Evolutionary conservation across 2,888 invertebrate genomes (phyloP).

Genomic region (Hemistola chrysoprasaria): DNA sequence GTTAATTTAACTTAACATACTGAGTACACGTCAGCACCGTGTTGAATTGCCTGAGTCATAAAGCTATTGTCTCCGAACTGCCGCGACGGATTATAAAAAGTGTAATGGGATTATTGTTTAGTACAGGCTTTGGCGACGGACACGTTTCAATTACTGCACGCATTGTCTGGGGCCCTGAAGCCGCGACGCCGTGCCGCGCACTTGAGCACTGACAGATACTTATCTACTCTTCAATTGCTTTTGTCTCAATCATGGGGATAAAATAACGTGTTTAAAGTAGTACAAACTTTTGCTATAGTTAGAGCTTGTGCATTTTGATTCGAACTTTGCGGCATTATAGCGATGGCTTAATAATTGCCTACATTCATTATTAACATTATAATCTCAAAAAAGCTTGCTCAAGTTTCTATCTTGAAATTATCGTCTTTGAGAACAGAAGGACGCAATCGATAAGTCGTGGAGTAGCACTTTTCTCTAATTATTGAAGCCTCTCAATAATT

Average conservation of each 20-base stretch:
- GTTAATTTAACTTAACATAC: too few relatives aligned
- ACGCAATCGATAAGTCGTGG: too few relatives aligned
- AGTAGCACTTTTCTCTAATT: conserved; percentile 7
- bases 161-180: conserved; percentile 51
- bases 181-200: conserved; percentile 20
- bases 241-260: too few relatives aligned
- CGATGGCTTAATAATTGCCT: too few relatives aligned
- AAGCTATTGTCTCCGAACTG: conserved; percentile 62
- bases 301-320: too few relatives aligned
- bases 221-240: conserved; percentile 11
- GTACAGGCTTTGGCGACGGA: conserved; percentile 41
- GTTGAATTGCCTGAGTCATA: conserved; percentile 49
- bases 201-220: conserved; percentile 14
- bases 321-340: too few relatives aligned
- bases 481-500: conserved; percentile 13
- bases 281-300: conserved; percentile 2
- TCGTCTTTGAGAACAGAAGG: too few relatives aligned
- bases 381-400: too few relatives aligned
- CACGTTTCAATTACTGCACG: conserved; percentile 66
- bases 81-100: conserved; percentile 62
- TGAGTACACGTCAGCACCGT: conserved; percentile 6
- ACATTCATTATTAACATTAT: too few relatives aligned
- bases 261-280: conserved; percentile 3
- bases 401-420: too few relatives aligned
- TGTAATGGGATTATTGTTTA: conserved; percentile 70